Percentiles rank a stretch among this genome's conserved stretches.
These are phyloP conservation scores for Macrotrachela quadricornifera DNA, from an alignment of 1,140 invertebrate genomes.

Conservation along the genomic window DNA sequence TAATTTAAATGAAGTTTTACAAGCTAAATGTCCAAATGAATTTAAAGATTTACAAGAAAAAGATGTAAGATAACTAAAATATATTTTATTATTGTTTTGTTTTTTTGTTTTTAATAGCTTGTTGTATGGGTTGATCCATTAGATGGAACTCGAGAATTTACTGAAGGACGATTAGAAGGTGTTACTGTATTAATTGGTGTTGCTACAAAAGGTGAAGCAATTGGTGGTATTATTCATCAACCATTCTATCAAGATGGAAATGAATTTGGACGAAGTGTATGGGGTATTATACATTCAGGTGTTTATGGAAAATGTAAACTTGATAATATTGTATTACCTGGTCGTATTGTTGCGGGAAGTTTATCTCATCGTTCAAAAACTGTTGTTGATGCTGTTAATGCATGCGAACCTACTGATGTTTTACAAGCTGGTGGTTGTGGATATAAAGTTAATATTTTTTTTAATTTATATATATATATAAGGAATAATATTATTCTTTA, in stretches of 20 bases:
- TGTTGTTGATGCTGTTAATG: constrained; percentile 41
- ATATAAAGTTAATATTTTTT: constrained; percentile 49
- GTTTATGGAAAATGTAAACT: not conserved
- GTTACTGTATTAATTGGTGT: constrained; percentile 95
- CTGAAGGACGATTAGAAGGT: constrained; percentile 45
- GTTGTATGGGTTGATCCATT: constrained; percentile 95
- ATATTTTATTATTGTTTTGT: not conserved
- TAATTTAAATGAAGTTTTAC: constrained; percentile 45
- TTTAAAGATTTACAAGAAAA: constrained; percentile 42
- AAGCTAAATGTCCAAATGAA: constrained; percentile 28
- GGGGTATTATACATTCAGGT: constrained; percentile 71
- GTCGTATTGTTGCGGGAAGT: no score
- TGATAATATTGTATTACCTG: no score
- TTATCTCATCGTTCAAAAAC: no score
- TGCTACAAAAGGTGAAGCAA: constrained; percentile 57
- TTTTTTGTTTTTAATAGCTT: constrained; percentile 26
- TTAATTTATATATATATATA: not conserved
- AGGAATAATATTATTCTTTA: not conserved
- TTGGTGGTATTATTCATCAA: constrained; percentile 89
- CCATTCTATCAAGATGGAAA: constrained; percentile 58
- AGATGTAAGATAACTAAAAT: constrained; percentile 38
- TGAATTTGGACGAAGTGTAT: constrained; percentile 61
- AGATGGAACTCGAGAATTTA: constrained; percentile 83
- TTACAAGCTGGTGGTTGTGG: constrained; percentile 81
- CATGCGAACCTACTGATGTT: constrained; percentile 58